These are phyloP conservation scores for Scyliorhinus canicula DNA, from an alignment of 2,797 vertebrate species.

Conservation along the genomic window DNA sequence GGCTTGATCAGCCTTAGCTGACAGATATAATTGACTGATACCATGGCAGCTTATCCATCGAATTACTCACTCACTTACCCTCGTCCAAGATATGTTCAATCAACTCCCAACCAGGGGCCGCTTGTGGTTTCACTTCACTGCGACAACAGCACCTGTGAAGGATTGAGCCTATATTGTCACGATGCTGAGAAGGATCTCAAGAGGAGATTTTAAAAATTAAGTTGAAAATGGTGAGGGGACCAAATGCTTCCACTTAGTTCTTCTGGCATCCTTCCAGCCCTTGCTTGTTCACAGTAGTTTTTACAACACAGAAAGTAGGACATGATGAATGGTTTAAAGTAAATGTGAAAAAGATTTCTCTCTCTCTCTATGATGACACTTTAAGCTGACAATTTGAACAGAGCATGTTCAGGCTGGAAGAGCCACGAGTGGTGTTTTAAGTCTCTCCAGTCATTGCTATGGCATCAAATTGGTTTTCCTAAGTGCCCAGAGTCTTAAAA, in stretches of 20 bases:
- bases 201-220: background rate
- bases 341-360: background rate
- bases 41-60: background rate
- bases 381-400: slow-evolving; percentile 16
- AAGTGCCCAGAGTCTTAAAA: slow-evolving; percentile 26
- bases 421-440: slow-evolving; percentile 4
- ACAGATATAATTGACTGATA: background rate
- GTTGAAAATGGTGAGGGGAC: background rate
- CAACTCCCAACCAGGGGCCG: background rate
- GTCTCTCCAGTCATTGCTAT: slow-evolving; percentile 20
- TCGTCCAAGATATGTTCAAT: background rate
- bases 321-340: background rate
- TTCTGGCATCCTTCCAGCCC: background rate
- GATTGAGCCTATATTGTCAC: background rate
- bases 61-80: background rate
- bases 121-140: background rate
- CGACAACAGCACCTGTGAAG: background rate
- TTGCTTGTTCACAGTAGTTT: background rate
- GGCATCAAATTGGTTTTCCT: slow-evolving; percentile 21
- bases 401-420: slow-evolving; percentile 24
- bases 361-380: background rate
- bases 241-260: background rate
- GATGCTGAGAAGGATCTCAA: background rate
- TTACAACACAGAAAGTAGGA: background rate
- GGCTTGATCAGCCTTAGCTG: no score